Conservation (phyloP, 2,888 invertebrate species). For the Xylota segnis region DNA sequence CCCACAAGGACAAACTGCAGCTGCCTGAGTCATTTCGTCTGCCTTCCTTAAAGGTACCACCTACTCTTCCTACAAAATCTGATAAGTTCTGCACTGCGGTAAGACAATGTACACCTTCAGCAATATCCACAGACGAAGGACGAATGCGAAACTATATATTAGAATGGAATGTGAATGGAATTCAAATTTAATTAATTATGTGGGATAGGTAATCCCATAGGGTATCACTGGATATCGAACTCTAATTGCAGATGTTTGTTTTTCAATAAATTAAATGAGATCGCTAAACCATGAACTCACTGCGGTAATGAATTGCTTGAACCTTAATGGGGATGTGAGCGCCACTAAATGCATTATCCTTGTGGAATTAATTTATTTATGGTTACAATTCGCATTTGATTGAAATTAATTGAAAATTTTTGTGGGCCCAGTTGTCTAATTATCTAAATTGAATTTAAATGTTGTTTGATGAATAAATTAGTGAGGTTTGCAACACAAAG, state of each 20-base stretch:
- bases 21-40: not conserved
- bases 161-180: not conserved
- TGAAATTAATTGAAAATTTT: not conserved
- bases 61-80: conserved; percentile 1
- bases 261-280: not conserved
- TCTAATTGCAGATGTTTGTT: not conserved
- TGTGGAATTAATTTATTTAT: not conserved
- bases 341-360: not conserved
- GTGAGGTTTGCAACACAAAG: too few relatives aligned
- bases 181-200: not conserved
- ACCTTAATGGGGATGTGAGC: not conserved
- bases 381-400: not conserved
- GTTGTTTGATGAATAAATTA: not conserved
- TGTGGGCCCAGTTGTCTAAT: not conserved
- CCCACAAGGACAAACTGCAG: conserved; percentile 1
- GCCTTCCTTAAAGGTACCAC: not conserved
- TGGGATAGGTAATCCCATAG: not conserved
- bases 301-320: not conserved
- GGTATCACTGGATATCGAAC: not conserved
- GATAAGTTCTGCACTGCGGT: conserved; percentile 8
- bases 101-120: not conserved
- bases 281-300: not conserved
- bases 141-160: too few relatives aligned
- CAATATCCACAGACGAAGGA: not conserved
- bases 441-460: not conserved